phyloP scores from a whole-genome alignment of 2,113 vertebrate genomes.

The Antechinus flavipes region DNA sequence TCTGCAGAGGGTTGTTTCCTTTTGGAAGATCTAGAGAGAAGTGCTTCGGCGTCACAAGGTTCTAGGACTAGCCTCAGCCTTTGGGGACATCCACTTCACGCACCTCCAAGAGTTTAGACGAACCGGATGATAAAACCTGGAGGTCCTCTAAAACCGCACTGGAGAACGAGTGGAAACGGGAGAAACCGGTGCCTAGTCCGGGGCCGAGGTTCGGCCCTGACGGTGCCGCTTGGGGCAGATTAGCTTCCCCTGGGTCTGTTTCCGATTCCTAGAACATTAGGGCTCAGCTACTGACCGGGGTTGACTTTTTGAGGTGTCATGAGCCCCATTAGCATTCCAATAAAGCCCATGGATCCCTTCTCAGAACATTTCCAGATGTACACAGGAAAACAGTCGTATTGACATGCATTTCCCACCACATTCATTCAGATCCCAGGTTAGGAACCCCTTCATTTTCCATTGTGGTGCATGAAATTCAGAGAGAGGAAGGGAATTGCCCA shows the following conservation, averaged over 20 bases:
- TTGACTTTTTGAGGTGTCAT: neutral
- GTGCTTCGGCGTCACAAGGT: neutral
- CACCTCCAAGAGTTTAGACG: neutral
- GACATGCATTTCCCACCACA: neutral
- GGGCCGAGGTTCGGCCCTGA: neutral
- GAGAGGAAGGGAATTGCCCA: neutral
- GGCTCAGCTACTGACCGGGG: neutral
- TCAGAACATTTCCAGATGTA: neutral
- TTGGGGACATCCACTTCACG: neutral
- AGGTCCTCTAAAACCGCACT: neutral
- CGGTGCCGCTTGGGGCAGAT: neutral
- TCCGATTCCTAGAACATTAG: neutral
- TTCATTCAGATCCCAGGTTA: neutral
- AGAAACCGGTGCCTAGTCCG: neutral
- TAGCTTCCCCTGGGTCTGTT: neutral
- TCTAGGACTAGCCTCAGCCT: neutral
- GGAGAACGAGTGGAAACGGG: neutral
- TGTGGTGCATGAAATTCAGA: neutral
- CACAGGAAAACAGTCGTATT: neutral
- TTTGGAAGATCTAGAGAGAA: neutral
- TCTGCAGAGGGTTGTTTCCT: neutral
- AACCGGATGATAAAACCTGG: neutral
- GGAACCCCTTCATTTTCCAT: neutral
- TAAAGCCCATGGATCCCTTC: neutral
- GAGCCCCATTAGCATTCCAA: neutral